A percentile compares a stretch with the other conserved stretches of the same genome.
Evolutionary conservation across 2,797 vertebrate species (phyloP).

Genomic region (Tragopan temminckii): DNA sequence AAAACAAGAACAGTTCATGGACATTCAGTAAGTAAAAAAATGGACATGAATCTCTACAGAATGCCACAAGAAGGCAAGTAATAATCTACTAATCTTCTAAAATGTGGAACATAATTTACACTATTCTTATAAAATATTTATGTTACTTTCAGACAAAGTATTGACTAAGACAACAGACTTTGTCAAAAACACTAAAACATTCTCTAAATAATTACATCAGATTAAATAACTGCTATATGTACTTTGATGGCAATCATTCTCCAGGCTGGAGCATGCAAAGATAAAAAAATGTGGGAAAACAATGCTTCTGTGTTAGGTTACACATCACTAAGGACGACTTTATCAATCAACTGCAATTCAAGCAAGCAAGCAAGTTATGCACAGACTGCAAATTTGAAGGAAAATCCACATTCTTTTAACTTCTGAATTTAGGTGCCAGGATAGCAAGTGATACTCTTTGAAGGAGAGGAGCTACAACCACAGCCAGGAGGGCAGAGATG

Average conservation of each 20-base stretch:
- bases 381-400: not conserved
- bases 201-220: conserved; percentile 11
- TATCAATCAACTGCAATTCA: not conserved
- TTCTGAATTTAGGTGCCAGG: not conserved
- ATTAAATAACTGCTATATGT: conserved; percentile 5
- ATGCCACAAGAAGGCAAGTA: not conserved
- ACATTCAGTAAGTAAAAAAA: not conserved
- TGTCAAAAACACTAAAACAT: not conserved
- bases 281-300: not conserved
- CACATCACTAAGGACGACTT: not conserved
- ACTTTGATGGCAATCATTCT: not conserved
- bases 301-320: not conserved
- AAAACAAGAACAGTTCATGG: not conserved
- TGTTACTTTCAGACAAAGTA: conserved; percentile 42
- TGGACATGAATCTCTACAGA: not conserved
- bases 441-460: not conserved
- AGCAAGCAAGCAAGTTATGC: not conserved
- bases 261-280: not conserved
- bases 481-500: not conserved
- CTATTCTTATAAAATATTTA: conserved; percentile 49
- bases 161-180: conserved; percentile 10
- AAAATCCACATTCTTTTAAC: conserved; percentile 36
- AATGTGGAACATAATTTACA: conserved; percentile 14
- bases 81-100: not conserved
- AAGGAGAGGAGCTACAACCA: not conserved